Conservation (phyloP, 2,113 vertebrate genomes). For the Pterocles orientalis region DNA sequence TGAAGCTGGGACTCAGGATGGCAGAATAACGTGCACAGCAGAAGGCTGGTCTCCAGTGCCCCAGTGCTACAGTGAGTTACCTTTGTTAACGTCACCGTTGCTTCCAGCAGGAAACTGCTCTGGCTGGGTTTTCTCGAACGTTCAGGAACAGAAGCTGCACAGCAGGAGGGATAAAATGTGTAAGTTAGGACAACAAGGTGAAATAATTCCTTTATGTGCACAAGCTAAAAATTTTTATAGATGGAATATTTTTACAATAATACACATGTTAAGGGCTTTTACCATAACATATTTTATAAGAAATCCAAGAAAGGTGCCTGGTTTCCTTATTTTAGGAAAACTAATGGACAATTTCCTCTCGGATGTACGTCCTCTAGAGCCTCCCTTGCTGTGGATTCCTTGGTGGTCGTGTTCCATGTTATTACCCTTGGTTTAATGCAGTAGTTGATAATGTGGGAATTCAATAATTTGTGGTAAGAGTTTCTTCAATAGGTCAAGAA, state of each 20-base stretch:
- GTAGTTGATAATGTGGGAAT: neutral
- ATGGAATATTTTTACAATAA: neutral
- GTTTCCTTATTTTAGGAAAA: neutral
- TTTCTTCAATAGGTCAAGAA: neutral
- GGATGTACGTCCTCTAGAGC: neutral
- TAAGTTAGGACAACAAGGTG: neutral
- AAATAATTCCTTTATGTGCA: neutral
- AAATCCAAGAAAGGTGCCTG: neutral
- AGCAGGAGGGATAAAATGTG: neutral
- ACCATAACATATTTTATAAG: neutral
- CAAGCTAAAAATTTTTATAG: neutral
- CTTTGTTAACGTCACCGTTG: neutral
- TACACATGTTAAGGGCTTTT: neutral
- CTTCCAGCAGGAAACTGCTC: neutral
- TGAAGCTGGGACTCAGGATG: slow-evolving; percentile 61
- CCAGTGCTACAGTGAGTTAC: slow-evolving; percentile 73
- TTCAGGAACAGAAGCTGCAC: neutral
- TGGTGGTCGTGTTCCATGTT: neutral
- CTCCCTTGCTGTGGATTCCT: neutral
- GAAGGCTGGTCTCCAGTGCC: slow-evolving; percentile 73
- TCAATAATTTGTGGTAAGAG: neutral
- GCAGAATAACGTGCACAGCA: slow-evolving; percentile 58
- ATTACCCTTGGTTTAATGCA: neutral
- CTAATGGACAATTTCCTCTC: neutral
- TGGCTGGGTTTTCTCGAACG: neutral